These are phyloP conservation scores for Drosophila vallismaia DNA, from an alignment of 2,888 invertebrate species.

Conservation along the genomic window DNA sequence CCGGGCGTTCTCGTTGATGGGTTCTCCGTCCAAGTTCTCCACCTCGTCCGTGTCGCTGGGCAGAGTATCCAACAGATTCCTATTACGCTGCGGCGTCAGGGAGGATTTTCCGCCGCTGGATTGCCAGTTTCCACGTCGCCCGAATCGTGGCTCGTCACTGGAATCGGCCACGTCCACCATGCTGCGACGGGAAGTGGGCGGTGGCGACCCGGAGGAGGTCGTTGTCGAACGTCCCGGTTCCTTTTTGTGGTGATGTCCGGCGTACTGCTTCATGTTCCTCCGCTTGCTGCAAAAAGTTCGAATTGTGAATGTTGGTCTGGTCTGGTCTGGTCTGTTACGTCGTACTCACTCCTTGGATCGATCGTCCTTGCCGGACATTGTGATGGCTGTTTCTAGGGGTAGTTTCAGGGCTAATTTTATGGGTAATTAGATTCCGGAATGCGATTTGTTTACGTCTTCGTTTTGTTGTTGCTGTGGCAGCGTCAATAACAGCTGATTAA, in stretches of 20 bases:
- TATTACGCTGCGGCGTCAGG: slow-evolving; percentile 57
- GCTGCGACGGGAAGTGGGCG: slow-evolving; percentile 68
- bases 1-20: slow-evolving; percentile 70
- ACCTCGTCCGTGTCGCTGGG: slow-evolving; percentile 50
- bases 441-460: slow-evolving; percentile 28
- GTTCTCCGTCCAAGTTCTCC: slow-evolving; percentile 54
- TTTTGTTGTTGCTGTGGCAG: slow-evolving; percentile 27
- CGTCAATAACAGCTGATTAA: neutral
- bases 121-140: slow-evolving; percentile 63
- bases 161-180: slow-evolving; percentile 83
- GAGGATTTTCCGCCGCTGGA: slow-evolving; percentile 42
- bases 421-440: slow-evolving; percentile 12
- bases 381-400: slow-evolving; percentile 12
- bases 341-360: slow-evolving; percentile 81
- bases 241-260: slow-evolving; percentile 54
- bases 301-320: neutral
- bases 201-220: slow-evolving; percentile 76
- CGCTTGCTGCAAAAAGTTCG: slow-evolving; percentile 70
- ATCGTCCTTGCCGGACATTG: slow-evolving; percentile 80
- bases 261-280: slow-evolving; percentile 77
- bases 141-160: slow-evolving; percentile 80
- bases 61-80: slow-evolving; percentile 53
- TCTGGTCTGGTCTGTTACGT: slow-evolving; percentile 21
- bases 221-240: slow-evolving; percentile 54
- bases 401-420: slow-evolving; percentile 3